Conservation (phyloP, 2,113 vertebrate genomes). For the Antigone vipio region DNA sequence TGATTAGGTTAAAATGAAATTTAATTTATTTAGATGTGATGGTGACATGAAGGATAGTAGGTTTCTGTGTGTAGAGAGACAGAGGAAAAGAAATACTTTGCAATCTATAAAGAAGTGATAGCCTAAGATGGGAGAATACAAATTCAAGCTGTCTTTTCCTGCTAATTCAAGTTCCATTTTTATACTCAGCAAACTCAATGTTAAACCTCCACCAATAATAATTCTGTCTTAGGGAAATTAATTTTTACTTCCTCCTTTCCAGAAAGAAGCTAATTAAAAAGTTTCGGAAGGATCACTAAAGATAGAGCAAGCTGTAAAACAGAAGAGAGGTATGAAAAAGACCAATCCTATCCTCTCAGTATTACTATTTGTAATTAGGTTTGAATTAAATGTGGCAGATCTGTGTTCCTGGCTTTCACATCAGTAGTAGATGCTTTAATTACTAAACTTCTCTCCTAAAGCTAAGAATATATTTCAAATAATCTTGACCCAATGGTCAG, state of each 20-base stretch:
- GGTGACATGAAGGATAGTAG: background rate
- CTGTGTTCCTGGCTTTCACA: background rate
- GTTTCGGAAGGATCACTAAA: background rate
- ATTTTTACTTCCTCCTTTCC: background rate
- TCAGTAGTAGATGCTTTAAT: background rate
- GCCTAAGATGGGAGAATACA: background rate
- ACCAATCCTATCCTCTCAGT: background rate
- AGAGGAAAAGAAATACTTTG: background rate
- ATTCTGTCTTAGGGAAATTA: background rate
- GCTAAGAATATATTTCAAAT: background rate
- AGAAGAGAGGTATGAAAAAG: background rate
- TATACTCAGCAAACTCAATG: background rate
- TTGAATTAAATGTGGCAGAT: background rate
- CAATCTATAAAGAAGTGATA: background rate
- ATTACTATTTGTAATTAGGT: background rate
- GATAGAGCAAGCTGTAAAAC: background rate
- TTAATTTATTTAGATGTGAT: background rate
- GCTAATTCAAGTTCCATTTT: background rate
- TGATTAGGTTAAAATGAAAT: background rate
- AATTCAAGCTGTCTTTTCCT: background rate
- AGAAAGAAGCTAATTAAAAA: background rate
- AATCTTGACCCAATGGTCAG: background rate
- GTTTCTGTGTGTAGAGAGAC: background rate
- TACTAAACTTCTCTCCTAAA: background rate
- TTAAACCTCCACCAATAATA: background rate